These are phyloP conservation scores for Ellobius talpinus DNA, from an alignment of 2,113 vertebrate genomes.

Conservation along the genomic window DNA sequence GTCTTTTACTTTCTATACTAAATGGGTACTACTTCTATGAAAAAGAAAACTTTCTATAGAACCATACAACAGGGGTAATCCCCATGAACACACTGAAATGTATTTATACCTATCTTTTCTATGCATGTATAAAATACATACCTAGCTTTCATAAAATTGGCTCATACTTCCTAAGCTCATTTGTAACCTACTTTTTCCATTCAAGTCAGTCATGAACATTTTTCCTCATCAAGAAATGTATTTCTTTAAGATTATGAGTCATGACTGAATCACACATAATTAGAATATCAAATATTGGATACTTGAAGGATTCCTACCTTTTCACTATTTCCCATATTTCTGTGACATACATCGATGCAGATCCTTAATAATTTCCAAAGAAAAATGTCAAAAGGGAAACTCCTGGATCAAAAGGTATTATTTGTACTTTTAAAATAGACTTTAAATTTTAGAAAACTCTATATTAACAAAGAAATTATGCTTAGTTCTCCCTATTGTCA, in stretches of 20 bases:
- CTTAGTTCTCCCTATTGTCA: background rate
- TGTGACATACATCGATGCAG: background rate
- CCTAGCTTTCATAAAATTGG: conserved; percentile 1
- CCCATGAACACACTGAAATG: background rate
- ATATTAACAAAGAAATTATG: conserved; percentile 7
- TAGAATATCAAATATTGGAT: background rate
- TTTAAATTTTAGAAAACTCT: conserved; percentile 28
- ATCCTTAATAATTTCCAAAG: conserved; percentile 48
- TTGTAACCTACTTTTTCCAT: conserved; percentile 32
- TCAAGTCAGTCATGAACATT: conserved; percentile 12
- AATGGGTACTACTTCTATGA: conserved; percentile 37
- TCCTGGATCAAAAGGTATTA: conserved; percentile 16
- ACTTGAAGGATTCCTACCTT: background rate
- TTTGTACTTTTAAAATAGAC: background rate
- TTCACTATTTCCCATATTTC: background rate
- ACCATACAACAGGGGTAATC: conserved; percentile 16
- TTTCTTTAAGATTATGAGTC: conserved; percentile 20
- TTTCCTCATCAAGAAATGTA: conserved; percentile 20
- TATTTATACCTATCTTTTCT: background rate
- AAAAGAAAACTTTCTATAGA: background rate
- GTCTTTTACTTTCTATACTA: conserved; percentile 60
- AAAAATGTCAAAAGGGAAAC: conserved; percentile 45
- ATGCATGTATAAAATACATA: background rate
- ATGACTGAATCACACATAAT: background rate
- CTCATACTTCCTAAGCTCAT: conserved; percentile 25